Percentiles rank a stretch among this genome's conserved stretches.
phyloP scores from a whole-genome alignment of 2,113 vertebrate genomes.

The Mus spicilegus region DNA sequence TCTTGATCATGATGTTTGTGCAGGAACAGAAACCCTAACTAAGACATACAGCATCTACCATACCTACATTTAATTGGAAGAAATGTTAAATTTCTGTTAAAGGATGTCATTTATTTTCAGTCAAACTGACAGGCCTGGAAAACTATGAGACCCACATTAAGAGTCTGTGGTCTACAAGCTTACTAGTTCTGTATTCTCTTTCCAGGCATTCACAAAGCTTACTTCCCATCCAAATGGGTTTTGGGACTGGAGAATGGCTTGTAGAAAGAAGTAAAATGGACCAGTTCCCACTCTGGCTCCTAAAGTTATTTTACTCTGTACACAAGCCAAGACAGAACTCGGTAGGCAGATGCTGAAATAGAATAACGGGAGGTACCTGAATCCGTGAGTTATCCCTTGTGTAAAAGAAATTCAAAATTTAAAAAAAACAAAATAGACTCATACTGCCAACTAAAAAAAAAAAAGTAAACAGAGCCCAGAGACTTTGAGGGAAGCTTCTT shows the following conservation, averaged over 20 bases:
- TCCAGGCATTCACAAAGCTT: not conserved
- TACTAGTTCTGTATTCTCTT: not conserved
- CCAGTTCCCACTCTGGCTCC: not conserved
- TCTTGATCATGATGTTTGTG: too few species aligned
- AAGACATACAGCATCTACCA: not conserved
- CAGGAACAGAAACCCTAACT: too few species aligned
- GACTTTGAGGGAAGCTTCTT: not conserved
- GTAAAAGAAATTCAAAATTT: not conserved
- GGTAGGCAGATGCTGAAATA: not conserved
- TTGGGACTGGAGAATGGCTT: not conserved
- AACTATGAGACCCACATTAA: not conserved
- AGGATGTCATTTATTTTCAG: constrained; percentile 33
- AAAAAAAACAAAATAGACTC: not conserved
- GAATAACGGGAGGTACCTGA: not conserved
- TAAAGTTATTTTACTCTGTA: not conserved
- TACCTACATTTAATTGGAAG: not conserved
- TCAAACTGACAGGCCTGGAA: not conserved
- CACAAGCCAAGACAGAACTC: not conserved
- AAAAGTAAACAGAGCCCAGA: not conserved
- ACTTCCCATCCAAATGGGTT: not conserved
- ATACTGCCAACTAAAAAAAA: not conserved
- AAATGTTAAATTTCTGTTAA: not conserved
- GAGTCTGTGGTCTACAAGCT: not conserved
- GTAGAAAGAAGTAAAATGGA: not conserved
- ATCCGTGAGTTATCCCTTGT: not conserved